These are phyloP conservation scores for Pantherophis alleghaniensis DNA, from an alignment of 2,797 vertebrate genomes.

Conservation along the genomic window DNA sequence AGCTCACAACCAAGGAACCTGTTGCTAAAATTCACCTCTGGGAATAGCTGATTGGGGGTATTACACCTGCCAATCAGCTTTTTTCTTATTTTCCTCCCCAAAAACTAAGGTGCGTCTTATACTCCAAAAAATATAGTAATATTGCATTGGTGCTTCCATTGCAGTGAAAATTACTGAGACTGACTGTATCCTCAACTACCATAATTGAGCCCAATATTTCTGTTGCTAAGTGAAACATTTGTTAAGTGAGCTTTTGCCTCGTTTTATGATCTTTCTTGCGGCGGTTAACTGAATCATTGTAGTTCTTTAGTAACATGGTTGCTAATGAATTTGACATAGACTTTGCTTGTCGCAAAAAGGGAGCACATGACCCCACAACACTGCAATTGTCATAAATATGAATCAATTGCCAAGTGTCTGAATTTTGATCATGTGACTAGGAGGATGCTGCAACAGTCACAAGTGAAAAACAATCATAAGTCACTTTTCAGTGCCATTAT, in stretches of 20 bases:
- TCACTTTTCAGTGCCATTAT: background rate
- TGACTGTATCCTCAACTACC: background rate
- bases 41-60: too few relatives aligned
- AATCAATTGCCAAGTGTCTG: background rate
- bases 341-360: background rate
- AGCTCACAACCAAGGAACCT: too few relatives aligned
- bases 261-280: background rate
- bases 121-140: too few relatives aligned
- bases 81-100: too few relatives aligned
- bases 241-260: background rate
- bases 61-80: too few relatives aligned
- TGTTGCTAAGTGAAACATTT: too few relatives aligned
- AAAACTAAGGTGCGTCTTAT: too few relatives aligned
- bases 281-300: too few relatives aligned
- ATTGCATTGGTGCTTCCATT: background rate
- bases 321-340: too few relatives aligned
- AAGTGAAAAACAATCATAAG: background rate
- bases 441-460: background rate
- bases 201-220: too few relatives aligned
- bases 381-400: background rate
- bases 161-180: background rate
- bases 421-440: background rate
- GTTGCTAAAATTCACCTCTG: too few relatives aligned
- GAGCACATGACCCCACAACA: background rate
- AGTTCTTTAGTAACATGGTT: background rate